These are phyloP conservation scores for Pachyuromys duprasi DNA, from an alignment of 2,797 vertebrate species.

Conservation along the genomic window DNA sequence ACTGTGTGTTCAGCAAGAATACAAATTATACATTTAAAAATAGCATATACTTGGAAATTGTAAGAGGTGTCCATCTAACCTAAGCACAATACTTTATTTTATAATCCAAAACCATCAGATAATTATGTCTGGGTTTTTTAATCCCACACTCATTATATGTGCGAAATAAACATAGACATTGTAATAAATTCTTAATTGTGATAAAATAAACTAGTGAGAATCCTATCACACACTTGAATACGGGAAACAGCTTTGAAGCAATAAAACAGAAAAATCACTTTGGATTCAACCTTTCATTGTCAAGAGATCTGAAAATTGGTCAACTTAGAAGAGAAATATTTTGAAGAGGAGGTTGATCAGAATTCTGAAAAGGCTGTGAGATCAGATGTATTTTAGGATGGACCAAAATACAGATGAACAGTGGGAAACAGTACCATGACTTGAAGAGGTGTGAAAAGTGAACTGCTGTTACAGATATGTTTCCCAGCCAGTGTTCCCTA, in stretches of 20 bases:
- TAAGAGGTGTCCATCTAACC: background rate
- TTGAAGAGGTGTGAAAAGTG: background rate
- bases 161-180: background rate
- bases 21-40: background rate
- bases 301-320: background rate
- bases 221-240: background rate
- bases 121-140: background rate
- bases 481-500: background rate
- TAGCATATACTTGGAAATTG: background rate
- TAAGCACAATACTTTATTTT: conserved; percentile 50
- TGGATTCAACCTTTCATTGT: background rate
- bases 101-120: background rate
- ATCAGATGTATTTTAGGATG: background rate
- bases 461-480: background rate
- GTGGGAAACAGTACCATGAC: background rate
- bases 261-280: background rate
- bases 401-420: background rate
- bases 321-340: background rate
- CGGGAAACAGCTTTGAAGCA: background rate
- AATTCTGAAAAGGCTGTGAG: background rate
- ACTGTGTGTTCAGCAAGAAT: background rate
- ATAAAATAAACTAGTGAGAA: background rate
- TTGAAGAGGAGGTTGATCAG: background rate
- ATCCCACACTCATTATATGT: background rate
- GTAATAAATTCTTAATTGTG: background rate